These are phyloP conservation scores for Troides oblongomaculatus DNA, from an alignment of 2,888 invertebrate genomes.

Conservation along the genomic window DNA sequence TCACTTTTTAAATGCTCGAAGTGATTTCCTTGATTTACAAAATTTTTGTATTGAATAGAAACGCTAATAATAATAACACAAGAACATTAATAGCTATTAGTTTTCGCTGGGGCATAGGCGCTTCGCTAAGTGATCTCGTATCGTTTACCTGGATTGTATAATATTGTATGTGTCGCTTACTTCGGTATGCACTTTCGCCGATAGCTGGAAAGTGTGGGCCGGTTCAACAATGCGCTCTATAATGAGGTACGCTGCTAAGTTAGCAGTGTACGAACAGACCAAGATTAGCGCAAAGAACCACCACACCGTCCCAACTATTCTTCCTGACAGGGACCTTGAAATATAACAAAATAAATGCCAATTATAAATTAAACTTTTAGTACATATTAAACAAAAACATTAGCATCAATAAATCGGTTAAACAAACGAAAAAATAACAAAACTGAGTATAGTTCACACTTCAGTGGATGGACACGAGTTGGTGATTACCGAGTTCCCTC, in stretches of 20 bases:
- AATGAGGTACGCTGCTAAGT: constrained; percentile 98
- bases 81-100: too few species aligned
- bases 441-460: constrained; percentile 32
- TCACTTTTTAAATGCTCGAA: too few species aligned
- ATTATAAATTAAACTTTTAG: too few species aligned
- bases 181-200: constrained; percentile 94
- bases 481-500: constrained; percentile 43
- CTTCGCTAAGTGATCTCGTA: constrained; percentile 38
- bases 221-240: constrained; percentile 97
- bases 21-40: too few species aligned
- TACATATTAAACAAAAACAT: too few species aligned
- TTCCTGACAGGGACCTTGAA: constrained; percentile 88
- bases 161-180: constrained; percentile 78
- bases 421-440: not conserved
- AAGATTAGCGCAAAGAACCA: constrained; percentile 99
- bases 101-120: constrained; percentile 45
- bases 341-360: too few species aligned
- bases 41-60: too few species aligned
- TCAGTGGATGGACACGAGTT: constrained; percentile 44
- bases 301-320: constrained; percentile 99
- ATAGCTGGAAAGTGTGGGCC: constrained; percentile 85
- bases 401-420: not conserved
- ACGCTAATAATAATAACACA: too few species aligned
- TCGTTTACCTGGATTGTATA: constrained; percentile 61
- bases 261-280: constrained; percentile 99